Base-by-base conservation (phyloP, 2,797 vertebrate species). In the Falco cherrug region DNA sequence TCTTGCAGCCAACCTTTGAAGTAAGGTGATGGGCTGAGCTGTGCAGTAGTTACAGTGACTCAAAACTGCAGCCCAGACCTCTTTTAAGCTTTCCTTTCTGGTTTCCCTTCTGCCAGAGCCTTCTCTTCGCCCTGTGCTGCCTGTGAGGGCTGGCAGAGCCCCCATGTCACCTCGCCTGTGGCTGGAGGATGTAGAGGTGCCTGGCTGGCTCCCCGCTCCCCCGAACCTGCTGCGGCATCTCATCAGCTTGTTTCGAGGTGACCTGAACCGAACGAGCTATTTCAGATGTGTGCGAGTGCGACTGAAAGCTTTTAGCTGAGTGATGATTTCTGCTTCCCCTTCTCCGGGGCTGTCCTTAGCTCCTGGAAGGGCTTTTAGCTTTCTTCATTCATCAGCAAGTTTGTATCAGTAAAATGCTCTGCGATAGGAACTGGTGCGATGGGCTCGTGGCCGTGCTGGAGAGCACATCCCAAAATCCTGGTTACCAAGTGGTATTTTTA, bases 91-190 rank as follows among this genome's bases (percentile, higher is more conserved):
- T 76, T 64, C 18, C 7, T 35, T 53, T 64, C 61, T 75, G 50
- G 6, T 43, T 75, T 87, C 35, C 51, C 5, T 61, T 60, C 51
- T 64, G 20, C 26, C n/a, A 75, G 89, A 13, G 6, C 6, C 13
- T 45, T 48, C 29, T 76, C 7, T 43, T 33, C 18, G 10, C 5
- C 12, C 37, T 16, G 33, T 33, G 33, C 39, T 64, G 31, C 5
- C 48, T 8, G 48, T 48, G 57, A 24, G 74, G 25, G 63, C 20
- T 75, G 37, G 47, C 31, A 33, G 61, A 71, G 48, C 51, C 63
- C 47, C 0, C 0, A 1, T 12, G 56, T 43, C 50, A 8, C 33
- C 84, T 70, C 0, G 0, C 16, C 48, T n/a, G 12, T 1, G 5
- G 33, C 43, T 29, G 35, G 14, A 48, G 15, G 8, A 1, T 5